Percentiles rank a stretch among this genome's conserved stretches.
Evolutionary conservation across 2,797 vertebrate genomes (phyloP).

Genomic region (Leptatherina wallacei): DNA sequence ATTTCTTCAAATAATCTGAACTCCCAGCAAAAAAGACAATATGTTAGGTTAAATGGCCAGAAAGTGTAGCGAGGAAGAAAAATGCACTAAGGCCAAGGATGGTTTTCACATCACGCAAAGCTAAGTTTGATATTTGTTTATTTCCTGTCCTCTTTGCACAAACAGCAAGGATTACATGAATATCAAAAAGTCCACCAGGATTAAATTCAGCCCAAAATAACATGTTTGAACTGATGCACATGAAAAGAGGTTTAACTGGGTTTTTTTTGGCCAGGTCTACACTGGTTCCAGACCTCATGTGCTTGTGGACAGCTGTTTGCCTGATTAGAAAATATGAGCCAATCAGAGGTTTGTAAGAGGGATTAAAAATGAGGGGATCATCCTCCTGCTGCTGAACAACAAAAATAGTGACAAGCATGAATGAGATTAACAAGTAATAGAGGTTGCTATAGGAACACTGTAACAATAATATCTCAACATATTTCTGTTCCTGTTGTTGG

Average conservation of each 20-base stretch:
- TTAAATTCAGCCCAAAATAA: conserved; percentile 4
- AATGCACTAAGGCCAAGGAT: conserved; percentile 23
- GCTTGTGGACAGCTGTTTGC: neutral
- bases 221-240: neutral
- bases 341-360: conserved; percentile 21
- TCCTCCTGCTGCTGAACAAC: conserved; percentile 25
- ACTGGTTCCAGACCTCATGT: neutral
- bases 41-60: conserved; percentile 44
- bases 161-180: conserved; percentile 11
- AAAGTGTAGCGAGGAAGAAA: conserved; percentile 47
- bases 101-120: neutral
- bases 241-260: neutral
- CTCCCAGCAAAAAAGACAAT: conserved; percentile 37
- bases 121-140: neutral
- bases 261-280: neutral
- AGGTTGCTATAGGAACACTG: conserved; percentile 15
- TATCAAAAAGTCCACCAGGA: conserved; percentile 10
- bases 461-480: conserved; percentile 8
- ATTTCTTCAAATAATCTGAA: conserved; percentile 59
- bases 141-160: conserved; percentile 6
- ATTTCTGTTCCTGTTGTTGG: neutral
- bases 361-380: conserved; percentile 27
- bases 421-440: conserved; percentile 27
- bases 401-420: conserved; percentile 21
- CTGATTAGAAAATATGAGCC: conserved; percentile 7